Conservation (phyloP, 2,888 invertebrate species). For the Pseudococcus viburni region DNA sequence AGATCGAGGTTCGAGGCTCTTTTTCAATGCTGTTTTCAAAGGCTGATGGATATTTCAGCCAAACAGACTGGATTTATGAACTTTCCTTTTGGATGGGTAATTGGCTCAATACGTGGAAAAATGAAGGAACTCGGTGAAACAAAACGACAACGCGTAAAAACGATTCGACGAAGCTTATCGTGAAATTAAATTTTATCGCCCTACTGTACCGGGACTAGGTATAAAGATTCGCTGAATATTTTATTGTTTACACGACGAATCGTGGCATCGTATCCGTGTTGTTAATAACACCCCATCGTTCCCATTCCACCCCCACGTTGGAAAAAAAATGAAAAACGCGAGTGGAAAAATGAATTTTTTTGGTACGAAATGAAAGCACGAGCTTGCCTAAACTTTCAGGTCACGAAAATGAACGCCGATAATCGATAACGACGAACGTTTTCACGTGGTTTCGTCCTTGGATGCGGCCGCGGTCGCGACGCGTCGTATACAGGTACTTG, state of each 20-base stretch:
- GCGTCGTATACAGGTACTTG: background rate
- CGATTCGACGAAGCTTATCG: background rate
- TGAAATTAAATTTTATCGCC: constrained; percentile 1
- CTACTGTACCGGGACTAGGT: background rate
- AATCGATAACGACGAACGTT: constrained; percentile 34
- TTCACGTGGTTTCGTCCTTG: constrained; percentile 31
- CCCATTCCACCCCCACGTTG: background rate
- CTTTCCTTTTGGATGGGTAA: no score
- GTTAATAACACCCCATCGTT: background rate
- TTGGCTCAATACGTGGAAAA: no score
- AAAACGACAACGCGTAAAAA: no score
- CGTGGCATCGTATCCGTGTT: background rate
- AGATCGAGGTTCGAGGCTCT: no score
- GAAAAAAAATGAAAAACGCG: background rate
- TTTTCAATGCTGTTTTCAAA: no score
- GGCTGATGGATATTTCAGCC: no score
- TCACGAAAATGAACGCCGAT: constrained; percentile 50
- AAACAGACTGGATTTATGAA: no score
- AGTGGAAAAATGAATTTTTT: background rate
- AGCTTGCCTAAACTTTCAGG: constrained; percentile 50
- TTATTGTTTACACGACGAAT: constrained; percentile 40
- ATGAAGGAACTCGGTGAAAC: no score
- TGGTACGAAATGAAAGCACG: constrained; percentile 40
- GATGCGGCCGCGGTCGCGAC: background rate
- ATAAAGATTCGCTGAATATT: constrained; percentile 34